Conservation (phyloP, 2,888 invertebrate genomes). For the Steinernema carpocapsae region DNA sequence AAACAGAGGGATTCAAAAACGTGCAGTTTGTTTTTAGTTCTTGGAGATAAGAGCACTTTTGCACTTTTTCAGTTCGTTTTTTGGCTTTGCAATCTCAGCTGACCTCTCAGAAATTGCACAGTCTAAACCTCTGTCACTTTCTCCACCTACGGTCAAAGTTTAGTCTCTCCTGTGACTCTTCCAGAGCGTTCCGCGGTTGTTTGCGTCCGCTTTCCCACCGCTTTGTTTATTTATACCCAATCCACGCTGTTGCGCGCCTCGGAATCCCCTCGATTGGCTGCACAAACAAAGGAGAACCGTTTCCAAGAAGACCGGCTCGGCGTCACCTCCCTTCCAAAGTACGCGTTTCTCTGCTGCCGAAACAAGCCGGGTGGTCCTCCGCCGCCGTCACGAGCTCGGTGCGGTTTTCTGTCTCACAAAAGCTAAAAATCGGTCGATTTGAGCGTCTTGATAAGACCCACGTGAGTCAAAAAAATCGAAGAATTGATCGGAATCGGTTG, state of each 20-base stretch:
- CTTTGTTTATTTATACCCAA: not conserved
- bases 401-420: not conserved
- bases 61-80: not conserved
- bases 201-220: not conserved
- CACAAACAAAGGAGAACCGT: conserved; percentile 6
- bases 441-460: not conserved
- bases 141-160: not conserved
- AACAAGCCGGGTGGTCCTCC: not conserved
- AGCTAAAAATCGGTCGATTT: not conserved
- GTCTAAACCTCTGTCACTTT: not conserved
- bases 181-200: too few species aligned
- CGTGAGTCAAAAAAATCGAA: not conserved
- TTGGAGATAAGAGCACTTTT: not conserved
- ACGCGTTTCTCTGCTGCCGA: not conserved
- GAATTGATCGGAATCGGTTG: too few species aligned
- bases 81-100: not conserved
- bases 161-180: too few species aligned
- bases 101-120: not conserved
- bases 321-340: not conserved
- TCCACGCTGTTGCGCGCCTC: not conserved
- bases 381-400: not conserved
- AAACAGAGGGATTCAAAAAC: too few species aligned
- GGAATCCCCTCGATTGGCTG: not conserved
- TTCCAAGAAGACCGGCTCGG: not conserved
- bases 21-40: too few species aligned